Base-by-base conservation (phyloP, 2,797 vertebrate species). In the Gobionotothen gibberifrons region DNA sequence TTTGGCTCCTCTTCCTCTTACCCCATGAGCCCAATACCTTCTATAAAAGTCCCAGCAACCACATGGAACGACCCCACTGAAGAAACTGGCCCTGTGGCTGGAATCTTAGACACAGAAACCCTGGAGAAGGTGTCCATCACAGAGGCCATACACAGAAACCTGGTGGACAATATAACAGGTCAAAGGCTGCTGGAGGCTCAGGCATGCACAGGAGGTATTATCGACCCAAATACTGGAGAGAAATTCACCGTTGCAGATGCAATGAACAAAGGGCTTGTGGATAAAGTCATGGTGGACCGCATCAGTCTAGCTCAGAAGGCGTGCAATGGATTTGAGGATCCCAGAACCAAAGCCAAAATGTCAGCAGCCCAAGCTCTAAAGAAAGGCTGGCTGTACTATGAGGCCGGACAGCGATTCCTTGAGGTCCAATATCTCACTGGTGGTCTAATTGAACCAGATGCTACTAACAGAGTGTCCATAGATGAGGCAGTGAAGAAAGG, bases 401-500 rank as follows among this genome's bases (percentile, higher is more conserved):
- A 99, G 90, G 97, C 98, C 0, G 98, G 98, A 56, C 98, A 99
- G 84, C 94, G 98, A 3, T 99, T 99, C 92, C 94, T 99, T 79
- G 98, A 99, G 91, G 97, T 98, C 77, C 98, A 99, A 93, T 99
- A 99, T 90, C 93, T 99, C 77, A 99, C 98, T 0, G 98, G 98
- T 0, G 98, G 98, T 47, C 90, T 99, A 67, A 97, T 99, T 0
- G 98, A 99, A 87, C 98, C 98, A 0, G 97, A 98, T 0, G 32
- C 72, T 1, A 66, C 93, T 0, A 91, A 95, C 85, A 96, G 98
- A 1, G 96, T 99, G 48, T 82, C 95, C 8, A 88, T 99, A 5
- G 98, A 99, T 0, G 97, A 98, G 15, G 97, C 97, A 0, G 90
- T 99, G 81, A 95, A 95, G 82, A 98, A 97, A 21, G 97, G 97